phyloP scores from a whole-genome alignment of 2,888 invertebrate species.

The Stictocephala bisonia region DNA sequence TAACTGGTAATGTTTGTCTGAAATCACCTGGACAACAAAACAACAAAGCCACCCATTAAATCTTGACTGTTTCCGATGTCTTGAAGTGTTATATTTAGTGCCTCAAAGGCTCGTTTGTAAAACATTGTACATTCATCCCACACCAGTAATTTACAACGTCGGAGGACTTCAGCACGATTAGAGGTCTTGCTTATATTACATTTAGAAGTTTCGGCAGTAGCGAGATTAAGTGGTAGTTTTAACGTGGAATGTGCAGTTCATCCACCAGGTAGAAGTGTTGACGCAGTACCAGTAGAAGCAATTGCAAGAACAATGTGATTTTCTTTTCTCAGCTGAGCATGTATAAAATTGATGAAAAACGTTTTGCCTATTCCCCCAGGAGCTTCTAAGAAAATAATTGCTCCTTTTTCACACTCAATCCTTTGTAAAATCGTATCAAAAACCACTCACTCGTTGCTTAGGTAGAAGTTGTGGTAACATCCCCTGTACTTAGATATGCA shows the following conservation, averaged over 20 bases:
- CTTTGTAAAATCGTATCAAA: too few species aligned
- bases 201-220: conserved; percentile 26
- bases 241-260: conserved; percentile 62
- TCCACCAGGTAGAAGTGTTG: conserved; percentile 63
- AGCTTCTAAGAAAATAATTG: too few species aligned
- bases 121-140: conserved; percentile 65
- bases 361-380: conserved; percentile 64
- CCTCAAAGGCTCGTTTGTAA: conserved; percentile 61
- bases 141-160: conserved; percentile 60
- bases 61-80: conserved; percentile 33
- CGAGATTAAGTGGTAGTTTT: conserved; percentile 60
- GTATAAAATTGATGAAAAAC: conserved; percentile 60
- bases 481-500: neutral
- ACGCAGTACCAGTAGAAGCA: conserved; percentile 63
- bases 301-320: conserved; percentile 62
- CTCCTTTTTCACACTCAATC: too few species aligned
- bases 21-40: conserved; percentile 12
- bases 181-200: conserved; percentile 61
- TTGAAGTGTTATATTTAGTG: conserved; percentile 59
- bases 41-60: conserved; percentile 19
- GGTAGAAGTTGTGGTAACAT: neutral
- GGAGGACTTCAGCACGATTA: conserved; percentile 59
- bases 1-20: conserved; percentile 24
- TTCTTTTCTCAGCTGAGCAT: conserved; percentile 59
- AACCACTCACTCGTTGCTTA: conserved; percentile 31